These are phyloP conservation scores for Drosophila erecta DNA, from an alignment of 1,140 invertebrate species.

Conservation along the genomic window DNA sequence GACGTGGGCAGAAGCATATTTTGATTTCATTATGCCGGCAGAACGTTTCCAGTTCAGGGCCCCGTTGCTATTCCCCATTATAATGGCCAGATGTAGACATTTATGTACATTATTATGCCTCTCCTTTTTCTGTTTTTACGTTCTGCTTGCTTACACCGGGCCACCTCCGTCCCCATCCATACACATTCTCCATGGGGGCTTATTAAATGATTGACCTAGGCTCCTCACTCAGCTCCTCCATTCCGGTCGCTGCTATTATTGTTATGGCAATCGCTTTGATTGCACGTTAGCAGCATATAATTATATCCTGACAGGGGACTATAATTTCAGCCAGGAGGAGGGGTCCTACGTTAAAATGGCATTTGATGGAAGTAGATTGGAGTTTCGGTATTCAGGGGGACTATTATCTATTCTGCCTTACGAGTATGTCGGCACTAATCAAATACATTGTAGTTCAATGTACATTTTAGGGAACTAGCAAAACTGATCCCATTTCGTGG, in stretches of 20 bases:
- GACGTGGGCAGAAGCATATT: constrained; percentile 44
- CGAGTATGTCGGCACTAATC: neutral
- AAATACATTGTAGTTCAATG: neutral
- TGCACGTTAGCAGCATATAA: constrained; percentile 51
- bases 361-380: constrained; percentile 6
- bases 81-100: constrained; percentile 50
- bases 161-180: neutral
- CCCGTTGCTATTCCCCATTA: constrained; percentile 47
- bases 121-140: constrained; percentile 42
- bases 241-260: constrained; percentile 32
- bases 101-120: constrained; percentile 44
- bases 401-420: neutral
- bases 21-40: constrained; percentile 67
- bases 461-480: too few species aligned
- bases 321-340: constrained; percentile 12
- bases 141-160: constrained; percentile 49
- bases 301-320: constrained; percentile 29
- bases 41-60: constrained; percentile 33
- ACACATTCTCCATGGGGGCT: constrained; percentile 22
- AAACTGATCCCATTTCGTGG: constrained; percentile 7
- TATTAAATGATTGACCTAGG: constrained; percentile 50
- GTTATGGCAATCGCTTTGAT: constrained; percentile 48
- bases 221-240: constrained; percentile 18
- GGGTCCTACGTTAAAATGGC: constrained; percentile 7
- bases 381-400: neutral